A percentile compares a stretch with the other conserved stretches of the same genome.
phyloP scores from a whole-genome alignment of 2,113 vertebrate species.

The Leptobrachium ailaonicum region DNA sequence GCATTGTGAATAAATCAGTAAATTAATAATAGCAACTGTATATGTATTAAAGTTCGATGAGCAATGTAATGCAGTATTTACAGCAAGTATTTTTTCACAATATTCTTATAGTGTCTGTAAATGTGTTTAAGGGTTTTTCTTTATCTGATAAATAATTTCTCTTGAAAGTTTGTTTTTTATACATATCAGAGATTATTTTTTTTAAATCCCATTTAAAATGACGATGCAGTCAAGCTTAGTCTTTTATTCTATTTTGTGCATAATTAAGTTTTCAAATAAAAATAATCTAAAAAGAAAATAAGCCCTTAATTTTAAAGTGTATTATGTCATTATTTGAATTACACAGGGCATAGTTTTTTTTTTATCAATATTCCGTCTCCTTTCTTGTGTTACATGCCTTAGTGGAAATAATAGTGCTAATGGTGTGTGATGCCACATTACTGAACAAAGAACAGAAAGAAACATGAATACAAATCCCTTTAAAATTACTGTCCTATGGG shows the following conservation, averaged over 20 bases:
- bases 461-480: slow-evolving; percentile 33
- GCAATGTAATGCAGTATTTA: no score
- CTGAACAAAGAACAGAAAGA: background rate
- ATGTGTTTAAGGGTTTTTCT: no score
- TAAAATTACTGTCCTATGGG: slow-evolving; percentile 5
- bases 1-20: no score
- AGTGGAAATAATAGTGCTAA: background rate
- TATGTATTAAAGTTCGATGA: no score
- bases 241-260: background rate
- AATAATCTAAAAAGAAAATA: background rate
- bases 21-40: no score
- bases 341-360: background rate
- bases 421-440: background rate
- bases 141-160: no score
- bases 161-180: no score
- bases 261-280: background rate
- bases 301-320: background rate
- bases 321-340: background rate
- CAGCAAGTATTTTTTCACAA: no score
- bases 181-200: no score
- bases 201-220: no score
- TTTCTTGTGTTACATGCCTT: background rate
- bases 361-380: background rate
- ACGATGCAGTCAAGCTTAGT: no score
- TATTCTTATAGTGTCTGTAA: no score